Base-by-base conservation (phyloP, 1,140 invertebrate genomes). In the Drosophila azteca region DNA sequence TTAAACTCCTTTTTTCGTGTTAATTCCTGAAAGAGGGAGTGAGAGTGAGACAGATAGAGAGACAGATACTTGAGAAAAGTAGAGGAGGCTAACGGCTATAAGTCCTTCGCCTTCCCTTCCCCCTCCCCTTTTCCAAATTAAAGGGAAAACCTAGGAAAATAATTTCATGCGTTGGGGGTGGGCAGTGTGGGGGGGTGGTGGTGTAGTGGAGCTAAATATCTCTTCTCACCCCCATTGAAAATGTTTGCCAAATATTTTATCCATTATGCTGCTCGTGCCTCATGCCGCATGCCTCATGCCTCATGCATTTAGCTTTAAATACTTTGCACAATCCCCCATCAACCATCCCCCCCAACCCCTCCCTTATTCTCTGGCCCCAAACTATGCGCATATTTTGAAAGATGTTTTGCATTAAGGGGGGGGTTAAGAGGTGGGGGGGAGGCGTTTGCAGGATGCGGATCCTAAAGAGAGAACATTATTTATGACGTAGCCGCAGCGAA, bases 381-480 rank as follows among this genome's bases (percentile, higher is more conserved):
- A 68, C 65, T 68, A 68, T 68, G 65, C 65, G 65, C 50, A 70
- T 70, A 69, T 70, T 70, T 70, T 70, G 51, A 55, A 70, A 55
- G 64, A 70, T 70, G 67, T 70, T 70, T 70, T 69, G 67, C 67
- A 70, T 70, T 70, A 70, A 70, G 44, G 11, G 41, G 49, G 53
- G 15, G 31, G 31, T 0, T 1, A 7, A 4, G 52, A 2, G 29
- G 48, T 11, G 57, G 3, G n/a, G 20, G 8, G 5, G 17, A 20
- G 9, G 17, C 5, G 64, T 39, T 13, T 39, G 35, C 11, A 39
- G 35, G 35, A 39, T 39, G 35, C 35, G 11, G 35, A 39, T 39
- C 35, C 35, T 39, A 39, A 39, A 13, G 35, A 39, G 35, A 35
- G 24, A 26, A 66, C 45, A 69, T 70, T 70, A 70, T 70, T 70